Evolutionary conservation across 2,113 vertebrate genomes (phyloP).

Genomic region (Drymodes brunneopygia): DNA sequence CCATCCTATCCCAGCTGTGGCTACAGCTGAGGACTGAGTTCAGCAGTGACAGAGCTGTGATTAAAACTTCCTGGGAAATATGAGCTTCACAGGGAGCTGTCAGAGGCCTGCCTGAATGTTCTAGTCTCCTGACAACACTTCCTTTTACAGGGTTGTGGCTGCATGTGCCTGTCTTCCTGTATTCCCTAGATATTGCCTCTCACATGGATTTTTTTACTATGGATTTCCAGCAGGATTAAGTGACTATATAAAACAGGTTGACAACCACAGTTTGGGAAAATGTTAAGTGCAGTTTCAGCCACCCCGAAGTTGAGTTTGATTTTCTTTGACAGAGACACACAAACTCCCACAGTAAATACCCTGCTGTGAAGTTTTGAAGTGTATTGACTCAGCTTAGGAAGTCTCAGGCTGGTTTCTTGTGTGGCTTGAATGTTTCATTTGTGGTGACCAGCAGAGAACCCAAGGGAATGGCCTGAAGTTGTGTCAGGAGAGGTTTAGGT

Average conservation of each 20-base stretch:
- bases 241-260: neutral
- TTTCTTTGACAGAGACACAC: neutral
- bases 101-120: neutral
- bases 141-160: neutral
- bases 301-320: neutral
- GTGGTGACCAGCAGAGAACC: neutral
- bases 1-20: accelerated
- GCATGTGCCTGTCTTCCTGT: neutral
- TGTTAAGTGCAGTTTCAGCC: neutral
- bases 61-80: neutral
- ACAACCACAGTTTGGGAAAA: neutral
- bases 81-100: neutral
- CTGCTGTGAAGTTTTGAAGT: neutral
- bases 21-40: neutral
- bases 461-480: neutral
- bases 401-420: neutral
- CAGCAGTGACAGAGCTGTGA: neutral
- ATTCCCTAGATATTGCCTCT: neutral
- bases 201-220: neutral
- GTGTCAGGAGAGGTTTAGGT: neutral
- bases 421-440: neutral
- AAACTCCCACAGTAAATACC: neutral
- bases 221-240: neutral
- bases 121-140: neutral
- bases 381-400: neutral